Conservation (phyloP, 1,140 invertebrate species). For the Mylabris phalerata region DNA sequence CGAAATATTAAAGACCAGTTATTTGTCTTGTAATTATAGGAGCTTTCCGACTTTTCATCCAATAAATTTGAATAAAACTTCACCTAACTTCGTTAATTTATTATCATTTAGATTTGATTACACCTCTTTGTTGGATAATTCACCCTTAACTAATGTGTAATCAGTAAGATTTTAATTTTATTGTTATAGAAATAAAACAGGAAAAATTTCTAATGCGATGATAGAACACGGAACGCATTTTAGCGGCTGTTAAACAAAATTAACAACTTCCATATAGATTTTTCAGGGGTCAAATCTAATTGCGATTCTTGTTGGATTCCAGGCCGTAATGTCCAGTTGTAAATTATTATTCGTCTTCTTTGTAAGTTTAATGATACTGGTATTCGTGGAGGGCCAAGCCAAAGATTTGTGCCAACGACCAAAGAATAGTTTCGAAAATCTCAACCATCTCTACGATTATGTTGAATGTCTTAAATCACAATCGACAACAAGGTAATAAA, state of each 20-base stretch:
- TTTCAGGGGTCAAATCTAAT: background rate
- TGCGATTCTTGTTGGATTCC: background rate
- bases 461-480: background rate
- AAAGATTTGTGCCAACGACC: background rate
- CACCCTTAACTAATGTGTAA: no score
- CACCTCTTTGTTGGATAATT: background rate
- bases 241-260: no score
- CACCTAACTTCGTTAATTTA: conserved; percentile 3
- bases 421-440: conserved; percentile 5
- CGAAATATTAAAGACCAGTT: background rate
- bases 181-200: no score
- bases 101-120: conserved; percentile 7
- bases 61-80: conserved; percentile 7
- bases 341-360: background rate
- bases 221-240: no score
- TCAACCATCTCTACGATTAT: background rate
- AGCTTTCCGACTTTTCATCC: no score
- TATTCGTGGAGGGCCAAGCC: background rate
- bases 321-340: background rate
- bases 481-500: background rate
- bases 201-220: no score
- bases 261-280: no score
- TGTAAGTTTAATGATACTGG: background rate
- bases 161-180: no score
- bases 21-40: conserved; percentile 5